Conservation (phyloP, 2,888 invertebrate genomes). For the Aradus depressus region DNA sequence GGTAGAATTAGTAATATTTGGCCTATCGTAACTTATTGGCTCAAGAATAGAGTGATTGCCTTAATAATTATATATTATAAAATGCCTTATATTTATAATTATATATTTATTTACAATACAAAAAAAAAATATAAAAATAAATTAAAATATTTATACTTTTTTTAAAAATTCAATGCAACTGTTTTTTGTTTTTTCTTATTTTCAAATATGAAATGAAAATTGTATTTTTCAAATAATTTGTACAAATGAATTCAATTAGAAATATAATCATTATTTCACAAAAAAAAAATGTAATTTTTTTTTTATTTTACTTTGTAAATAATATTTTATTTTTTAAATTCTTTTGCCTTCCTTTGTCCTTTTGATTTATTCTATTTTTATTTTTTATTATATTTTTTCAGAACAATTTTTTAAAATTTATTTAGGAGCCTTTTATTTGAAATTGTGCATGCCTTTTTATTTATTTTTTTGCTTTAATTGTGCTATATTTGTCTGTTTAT, state of each 20-base stretch:
- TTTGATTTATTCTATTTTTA: slow-evolving; percentile 25
- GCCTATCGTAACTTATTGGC: no score
- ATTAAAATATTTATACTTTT: slow-evolving; percentile 19
- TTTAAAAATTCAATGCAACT: slow-evolving; percentile 3
- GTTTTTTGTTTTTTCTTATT: neutral
- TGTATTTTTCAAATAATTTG: neutral
- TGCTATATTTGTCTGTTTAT: no score
- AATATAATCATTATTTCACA: no score
- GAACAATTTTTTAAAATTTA: slow-evolving; percentile 23
- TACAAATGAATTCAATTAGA: neutral
- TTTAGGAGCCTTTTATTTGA: slow-evolving; percentile 27
- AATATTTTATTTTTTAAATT: neutral
- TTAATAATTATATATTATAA: no score
- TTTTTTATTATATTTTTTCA: slow-evolving; percentile 19
- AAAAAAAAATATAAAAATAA: no score
- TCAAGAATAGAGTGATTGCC: no score
- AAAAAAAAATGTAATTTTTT: neutral
- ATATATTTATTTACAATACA: no score
- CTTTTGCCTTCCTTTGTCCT: slow-evolving; percentile 21
- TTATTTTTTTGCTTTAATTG: no score
- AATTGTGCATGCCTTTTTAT: slow-evolving; percentile 33
- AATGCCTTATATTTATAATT: no score
- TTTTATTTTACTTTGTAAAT: neutral
- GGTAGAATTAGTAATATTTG: no score
- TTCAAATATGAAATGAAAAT: neutral